Base-by-base conservation (phyloP, 2,113 vertebrate genomes). In the Indicator maculatus region DNA sequence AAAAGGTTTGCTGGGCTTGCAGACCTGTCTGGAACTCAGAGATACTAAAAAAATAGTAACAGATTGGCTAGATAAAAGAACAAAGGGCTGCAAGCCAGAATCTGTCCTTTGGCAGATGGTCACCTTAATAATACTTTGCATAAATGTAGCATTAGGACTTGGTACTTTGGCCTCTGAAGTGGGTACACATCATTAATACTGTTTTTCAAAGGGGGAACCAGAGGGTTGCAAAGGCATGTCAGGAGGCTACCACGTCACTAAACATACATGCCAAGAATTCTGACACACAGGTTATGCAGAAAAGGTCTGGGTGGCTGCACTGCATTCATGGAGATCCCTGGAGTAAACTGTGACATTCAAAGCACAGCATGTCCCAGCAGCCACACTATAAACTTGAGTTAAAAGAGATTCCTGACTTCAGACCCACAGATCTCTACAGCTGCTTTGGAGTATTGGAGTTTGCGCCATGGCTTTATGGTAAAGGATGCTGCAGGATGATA, bases 61-160 rank as follows among this genome's bases (percentile, higher is more conserved):
- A 93, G 88, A 71, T 91, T 44, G 75, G 28, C 56, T 80, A 44
- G 28, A 78, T 83, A 65, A 83, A 83, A 95, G 75, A 95, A 95
- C 65, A 93, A 95, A 88, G 61, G 91, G 85, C 89, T 90, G 79
- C 80, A 83, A 93, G 91, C 91, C 94, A 96, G 83, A 91, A 88
- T 89, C 61, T 80, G 52, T 95, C 53, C 31, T 86, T 93, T 95
- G 85, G 87, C 94, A 97, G 95, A 95, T 91, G 92, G 91, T 45
- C 65, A 65, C 78, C 70, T 88, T 83, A 88, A 94, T 89, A 86
- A 83, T 81, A 83, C 33, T 93, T 93, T 86, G 85, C 89, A 94
- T 71, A 91, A 89, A 93, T 65, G 70, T 75, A 89, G 75, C 58
- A 67, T 92, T 89, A 95, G 66, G 58, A 94, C 86, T 93, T 93